Evolutionary conservation across 2,113 vertebrate species (phyloP), one percentile per base, ranked within the genome.

Genomic region (Indicator indicator): DNA sequence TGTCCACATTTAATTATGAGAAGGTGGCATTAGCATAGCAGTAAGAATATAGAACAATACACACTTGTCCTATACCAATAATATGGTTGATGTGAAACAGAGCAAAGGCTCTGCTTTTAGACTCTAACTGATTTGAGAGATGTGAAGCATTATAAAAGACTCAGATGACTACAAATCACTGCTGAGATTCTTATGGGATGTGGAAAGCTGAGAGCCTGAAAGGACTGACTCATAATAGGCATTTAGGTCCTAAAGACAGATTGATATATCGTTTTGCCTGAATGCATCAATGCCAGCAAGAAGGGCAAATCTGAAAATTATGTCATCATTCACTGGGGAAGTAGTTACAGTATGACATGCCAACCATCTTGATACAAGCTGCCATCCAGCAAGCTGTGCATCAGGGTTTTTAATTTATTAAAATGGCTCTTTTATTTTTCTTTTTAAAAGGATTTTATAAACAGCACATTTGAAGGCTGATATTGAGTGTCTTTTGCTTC

Each of bases 221-320:
- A 87, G 86, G 75, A 83, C 4, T 89, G 84, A 85, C 71, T 96
- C 82, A 15, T 92, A 88, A 83, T 56, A 91, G 75, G 64, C 81
- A 80, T 88, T 92, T 90, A 89, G 55, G 52, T 82, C 40, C 92
- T 92, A 82, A 90, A 90, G 76, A 76, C 62, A 78, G 94, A 97
- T 59, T 90, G 91, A 96, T 94, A 79, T 33, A 89, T 92, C 4
- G 3, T 73, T 94, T 74, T 95, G 78, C 64, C 82, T 93, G 87
- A 89, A 91, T 87, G 87, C 89, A 94, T 90, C 91, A 85, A 83
- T 64, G 75, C 71, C 59, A 72, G 71, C 18, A 56, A 83, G 93
- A 97, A 95, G 93, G 87, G 60, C 87, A 94, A 91, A 94, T 89
- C 71, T 85, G 84, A 87, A 95, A 94, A 91, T 92, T 73, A 87